Evolutionary conservation across 2,113 vertebrate genomes (phyloP), one percentile per base, ranked within the genome.

Genomic region (Cephalopterus ornatus): DNA sequence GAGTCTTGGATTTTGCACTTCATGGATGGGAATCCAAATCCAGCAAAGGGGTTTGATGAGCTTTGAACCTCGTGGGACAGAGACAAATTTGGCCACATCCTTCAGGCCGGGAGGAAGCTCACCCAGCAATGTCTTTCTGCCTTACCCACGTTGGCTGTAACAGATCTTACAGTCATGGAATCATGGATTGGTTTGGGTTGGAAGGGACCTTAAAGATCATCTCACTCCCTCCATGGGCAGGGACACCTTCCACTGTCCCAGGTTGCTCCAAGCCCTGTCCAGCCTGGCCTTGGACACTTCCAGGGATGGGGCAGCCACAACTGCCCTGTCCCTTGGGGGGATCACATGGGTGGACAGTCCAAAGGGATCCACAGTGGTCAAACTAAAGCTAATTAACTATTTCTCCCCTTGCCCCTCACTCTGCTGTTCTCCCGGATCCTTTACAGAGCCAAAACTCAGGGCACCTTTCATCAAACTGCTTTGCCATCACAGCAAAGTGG

Each of bases 81-180:
- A 52, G 42, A 50, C 14, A 32, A 44, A 5, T 18, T 32, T 19
- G 46, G 42, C 4, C 61, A 10, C 39, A 1, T 75, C 89, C 66
- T 33, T 30, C 35, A 79, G 70, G 56, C 55, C 42, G 26, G 44
- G 58, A 5, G 27, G 46, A 75, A 81, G 5, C 19, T 26, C 28
- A 2, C 62, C 28, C 81, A 41, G 77, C 56, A 53, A 10, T n/a
- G n/a, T n/a, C n/a, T 71, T 19, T 28, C 47, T 61, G 41, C 35
- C 35, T 24, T 3, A n/a, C 4, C 8, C 33, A 0, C 0, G 1
- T 0, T 26, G 63, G 49, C 27, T 62, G 1, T 2, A 41, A 21
- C 0, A 42, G 32, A 9, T 5, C 39, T 22, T 17, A 46, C 37
- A 28, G 11, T 3, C 5, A 2, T 8, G 37, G 46, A 61, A 71